Conservation (phyloP, 2,113 vertebrate species). For the Thryonomys swinderianus region DNA sequence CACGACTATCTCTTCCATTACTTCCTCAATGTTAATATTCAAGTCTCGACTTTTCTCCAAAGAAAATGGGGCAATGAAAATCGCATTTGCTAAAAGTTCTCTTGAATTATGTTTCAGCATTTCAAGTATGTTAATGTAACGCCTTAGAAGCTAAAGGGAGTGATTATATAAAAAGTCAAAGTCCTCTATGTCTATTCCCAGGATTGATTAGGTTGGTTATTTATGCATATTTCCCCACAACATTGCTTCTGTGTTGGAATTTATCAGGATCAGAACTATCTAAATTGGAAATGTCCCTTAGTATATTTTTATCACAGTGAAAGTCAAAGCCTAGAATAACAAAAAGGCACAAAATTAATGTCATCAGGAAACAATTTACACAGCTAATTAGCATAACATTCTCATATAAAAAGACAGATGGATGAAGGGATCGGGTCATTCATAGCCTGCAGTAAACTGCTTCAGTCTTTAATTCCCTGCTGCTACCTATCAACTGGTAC, state of each 20-base stretch:
- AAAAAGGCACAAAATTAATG: constrained; percentile 78
- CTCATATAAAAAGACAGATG: constrained; percentile 76
- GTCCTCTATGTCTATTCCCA: constrained; percentile 54
- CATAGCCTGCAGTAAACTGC: constrained; percentile 73
- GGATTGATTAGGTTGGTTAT: constrained; percentile 63
- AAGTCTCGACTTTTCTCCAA: constrained; percentile 81
- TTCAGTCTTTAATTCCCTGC: constrained; percentile 75
- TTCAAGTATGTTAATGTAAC: constrained; percentile 77
- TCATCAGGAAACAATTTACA: constrained; percentile 77
- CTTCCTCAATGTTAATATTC: constrained; percentile 85
- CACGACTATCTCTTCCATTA: constrained; percentile 81
- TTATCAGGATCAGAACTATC: constrained; percentile 71
- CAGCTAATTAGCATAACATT: constrained; percentile 77
- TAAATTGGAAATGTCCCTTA: constrained; percentile 77
- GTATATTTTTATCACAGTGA: constrained; percentile 77
- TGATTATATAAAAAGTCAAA: constrained; percentile 51
- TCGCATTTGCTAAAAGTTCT: constrained; percentile 81
- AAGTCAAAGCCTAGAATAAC: constrained; percentile 81
- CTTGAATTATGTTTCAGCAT: constrained; percentile 82
- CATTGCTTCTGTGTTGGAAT: constrained; percentile 67
- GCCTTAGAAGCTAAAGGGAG: constrained; percentile 80
- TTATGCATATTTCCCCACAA: constrained; percentile 73
- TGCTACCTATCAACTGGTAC: constrained; percentile 63
- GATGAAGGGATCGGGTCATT: constrained; percentile 79
- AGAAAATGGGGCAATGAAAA: constrained; percentile 85